Base-by-base conservation (phyloP, 2,113 vertebrate species). In the Xiphophorus maculatus region DNA sequence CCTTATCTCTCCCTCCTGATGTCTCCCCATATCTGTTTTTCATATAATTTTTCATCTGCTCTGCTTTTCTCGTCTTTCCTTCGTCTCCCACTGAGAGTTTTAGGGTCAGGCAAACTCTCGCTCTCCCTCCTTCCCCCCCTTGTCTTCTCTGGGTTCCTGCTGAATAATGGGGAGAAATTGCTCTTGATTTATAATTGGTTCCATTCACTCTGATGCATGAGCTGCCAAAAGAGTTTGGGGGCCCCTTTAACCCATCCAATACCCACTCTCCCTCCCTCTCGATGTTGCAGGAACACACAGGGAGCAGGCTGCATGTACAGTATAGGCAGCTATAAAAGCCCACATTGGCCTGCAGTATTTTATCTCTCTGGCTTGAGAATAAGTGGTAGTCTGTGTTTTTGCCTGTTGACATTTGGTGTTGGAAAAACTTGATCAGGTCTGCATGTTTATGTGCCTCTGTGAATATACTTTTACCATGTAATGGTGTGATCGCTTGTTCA, bases 151-250 rank as follows among this genome's bases (percentile, higher is more conserved):
- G 70, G 66, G 86, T 89, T 93, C 93, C 88, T 91, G 86, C 87
- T 90, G 93, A 94, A 93, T 94, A 94, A 94, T 94, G 91, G 88
- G 90, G 83, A 94, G 92, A 94, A 94, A 94, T 95, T 94, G 91
- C 93, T 94, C 93, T 94, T 94, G 93, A 94, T 94, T 93, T 94
- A 90, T 94, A 95, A 95, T 95, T 94, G 94, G 93, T 95, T 94
- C 94, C 93, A 94, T 95, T 94, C 93, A 94, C 87, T 89, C 90
- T 93, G 90, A 93, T 93, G 91, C 89, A 93, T 91, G 92, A 91
- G 91, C 90, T 93, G 93, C 91, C 92, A 94, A 89, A 91, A 80
- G 87, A 90, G 84, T 87, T 83, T 84, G 86, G 91, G 92, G 92
- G 80, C 87, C 82, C 85, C 33, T 84, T 82, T 74, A 63, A 65